Conservation (phyloP, 2,113 vertebrate species). For the Callipepla squamata region DNA sequence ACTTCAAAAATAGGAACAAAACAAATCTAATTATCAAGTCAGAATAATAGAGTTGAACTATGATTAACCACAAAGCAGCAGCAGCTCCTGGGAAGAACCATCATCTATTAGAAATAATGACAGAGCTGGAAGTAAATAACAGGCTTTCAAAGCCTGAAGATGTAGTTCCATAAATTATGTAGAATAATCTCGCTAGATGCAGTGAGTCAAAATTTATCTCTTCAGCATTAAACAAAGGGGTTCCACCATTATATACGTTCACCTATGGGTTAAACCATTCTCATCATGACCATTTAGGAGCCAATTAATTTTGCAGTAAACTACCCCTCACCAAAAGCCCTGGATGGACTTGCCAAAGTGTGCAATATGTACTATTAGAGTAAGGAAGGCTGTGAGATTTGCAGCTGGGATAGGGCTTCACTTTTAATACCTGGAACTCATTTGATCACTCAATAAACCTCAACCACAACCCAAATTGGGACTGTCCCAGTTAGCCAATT, state of each 20-base stretch:
- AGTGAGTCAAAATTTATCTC: background rate
- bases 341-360: background rate
- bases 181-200: background rate
- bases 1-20: background rate
- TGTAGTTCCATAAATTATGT: background rate
- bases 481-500: background rate
- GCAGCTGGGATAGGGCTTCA: background rate
- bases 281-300: background rate
- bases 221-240: background rate
- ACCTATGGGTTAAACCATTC: background rate
- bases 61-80: background rate
- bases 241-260: background rate
- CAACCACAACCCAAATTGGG: background rate
- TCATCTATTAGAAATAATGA: background rate
- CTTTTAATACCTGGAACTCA: background rate
- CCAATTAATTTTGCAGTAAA: background rate
- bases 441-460: rapidly evolving
- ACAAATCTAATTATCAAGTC: background rate
- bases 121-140: background rate
- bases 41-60: background rate
- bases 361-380: background rate
- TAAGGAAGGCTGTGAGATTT: background rate
- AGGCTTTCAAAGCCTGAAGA: background rate
- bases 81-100: background rate
- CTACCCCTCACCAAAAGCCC: background rate